phyloP scores from a whole-genome alignment of 2,888 invertebrate species.

The Itoplectis maculator region DNA sequence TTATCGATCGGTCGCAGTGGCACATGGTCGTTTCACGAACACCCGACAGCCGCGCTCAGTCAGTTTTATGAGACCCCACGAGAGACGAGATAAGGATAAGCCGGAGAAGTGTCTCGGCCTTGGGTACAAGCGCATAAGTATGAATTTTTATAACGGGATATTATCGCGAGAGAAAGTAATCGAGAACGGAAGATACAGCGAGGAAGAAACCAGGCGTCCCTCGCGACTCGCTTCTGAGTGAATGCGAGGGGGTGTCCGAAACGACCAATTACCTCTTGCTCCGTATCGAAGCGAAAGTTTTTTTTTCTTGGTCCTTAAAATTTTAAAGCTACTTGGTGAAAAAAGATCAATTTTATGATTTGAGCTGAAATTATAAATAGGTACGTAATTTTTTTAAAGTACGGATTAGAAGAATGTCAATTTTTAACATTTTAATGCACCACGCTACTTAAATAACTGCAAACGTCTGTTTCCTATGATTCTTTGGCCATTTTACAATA shows the following conservation, averaged over 20 bases:
- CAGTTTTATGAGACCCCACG: constrained; percentile 81
- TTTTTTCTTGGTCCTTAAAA: constrained; percentile 22
- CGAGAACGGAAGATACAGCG: constrained; percentile 65
- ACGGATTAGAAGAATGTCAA: too few relatives aligned
- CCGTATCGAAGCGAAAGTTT: constrained; percentile 57
- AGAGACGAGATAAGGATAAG: constrained; percentile 76
- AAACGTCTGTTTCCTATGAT: neutral
- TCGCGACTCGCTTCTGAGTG: constrained; percentile 56
- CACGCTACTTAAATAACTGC: too few relatives aligned
- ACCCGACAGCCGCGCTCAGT: constrained; percentile 62
- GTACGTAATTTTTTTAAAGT: neutral
- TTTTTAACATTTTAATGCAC: too few relatives aligned
- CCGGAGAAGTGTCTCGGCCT: constrained; percentile 73
- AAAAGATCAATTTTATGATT: constrained; percentile 5
- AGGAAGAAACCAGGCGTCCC: constrained; percentile 61
- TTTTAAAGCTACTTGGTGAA: constrained; percentile 18
- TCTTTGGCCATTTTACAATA: neutral
- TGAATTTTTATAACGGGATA: constrained; percentile 83
- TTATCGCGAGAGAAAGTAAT: constrained; percentile 75
- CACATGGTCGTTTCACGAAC: constrained; percentile 67
- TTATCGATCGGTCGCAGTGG: constrained; percentile 79
- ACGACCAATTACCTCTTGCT: constrained; percentile 66
- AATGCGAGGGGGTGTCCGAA: constrained; percentile 62
- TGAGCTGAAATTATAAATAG: neutral
- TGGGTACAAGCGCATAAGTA: constrained; percentile 72